A percentile compares a stretch with the other conserved stretches of the same genome.
Conservation (phyloP, 2,797 vertebrate species). For the Siniperca obscura region DNA sequence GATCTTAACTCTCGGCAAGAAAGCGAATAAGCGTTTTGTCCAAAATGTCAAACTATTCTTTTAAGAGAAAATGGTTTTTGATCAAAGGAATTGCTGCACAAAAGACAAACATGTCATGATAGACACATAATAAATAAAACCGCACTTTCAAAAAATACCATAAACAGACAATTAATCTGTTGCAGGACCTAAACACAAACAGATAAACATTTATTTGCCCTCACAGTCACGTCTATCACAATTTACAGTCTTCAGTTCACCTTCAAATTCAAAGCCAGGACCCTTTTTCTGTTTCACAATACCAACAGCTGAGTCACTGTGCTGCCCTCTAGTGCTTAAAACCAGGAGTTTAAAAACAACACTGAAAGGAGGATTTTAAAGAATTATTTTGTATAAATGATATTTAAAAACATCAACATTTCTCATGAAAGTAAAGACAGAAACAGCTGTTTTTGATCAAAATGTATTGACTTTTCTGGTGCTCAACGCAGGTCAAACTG, state of each 20-base stretch:
- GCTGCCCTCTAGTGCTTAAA: conserved; percentile 38
- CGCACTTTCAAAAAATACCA: no score
- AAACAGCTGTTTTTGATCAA: not conserved
- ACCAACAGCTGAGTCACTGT: not conserved
- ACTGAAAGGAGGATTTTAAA: not conserved
- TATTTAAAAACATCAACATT: not conserved
- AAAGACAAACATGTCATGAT: no score
- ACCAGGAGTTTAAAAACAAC: not conserved
- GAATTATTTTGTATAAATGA: no score
- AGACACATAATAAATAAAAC: no score
- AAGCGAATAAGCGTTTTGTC: not conserved
- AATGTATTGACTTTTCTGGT: not conserved
- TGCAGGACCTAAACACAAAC: not conserved
- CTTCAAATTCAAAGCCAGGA: not conserved
- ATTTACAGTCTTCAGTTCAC: not conserved
- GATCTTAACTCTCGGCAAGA: not conserved
- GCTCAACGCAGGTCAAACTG: not conserved
- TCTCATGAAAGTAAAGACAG: not conserved
- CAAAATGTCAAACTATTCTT: no score
- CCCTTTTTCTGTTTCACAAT: not conserved
- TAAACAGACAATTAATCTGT: not conserved
- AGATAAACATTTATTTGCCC: no score
- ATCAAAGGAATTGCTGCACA: no score
- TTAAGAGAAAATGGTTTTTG: no score
- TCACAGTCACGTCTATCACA: not conserved